These are phyloP conservation scores for Colius striatus DNA, from an alignment of 2,113 vertebrate species.

Conservation along the genomic window DNA sequence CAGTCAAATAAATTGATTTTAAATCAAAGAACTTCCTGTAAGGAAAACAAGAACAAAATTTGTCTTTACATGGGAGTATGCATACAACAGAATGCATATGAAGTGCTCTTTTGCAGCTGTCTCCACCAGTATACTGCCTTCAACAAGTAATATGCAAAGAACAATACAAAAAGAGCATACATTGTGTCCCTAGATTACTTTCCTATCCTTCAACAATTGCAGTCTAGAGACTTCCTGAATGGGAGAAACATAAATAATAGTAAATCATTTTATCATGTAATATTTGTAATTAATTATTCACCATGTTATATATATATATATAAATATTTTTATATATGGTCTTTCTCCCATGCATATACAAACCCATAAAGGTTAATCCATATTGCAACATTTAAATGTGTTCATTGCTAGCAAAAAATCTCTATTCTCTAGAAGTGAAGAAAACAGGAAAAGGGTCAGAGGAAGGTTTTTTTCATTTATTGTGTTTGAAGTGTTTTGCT, in stretches of 20 bases:
- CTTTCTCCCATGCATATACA: neutral
- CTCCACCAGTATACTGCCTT: neutral
- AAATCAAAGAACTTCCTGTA: neutral
- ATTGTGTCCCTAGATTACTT: neutral
- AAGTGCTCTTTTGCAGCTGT: neutral
- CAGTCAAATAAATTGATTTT: neutral
- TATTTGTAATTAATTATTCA: slow-evolving; percentile 17
- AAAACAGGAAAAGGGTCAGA: neutral
- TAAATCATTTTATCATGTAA: neutral
- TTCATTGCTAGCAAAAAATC: neutral
- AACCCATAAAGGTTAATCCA: neutral
- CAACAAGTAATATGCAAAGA: neutral
- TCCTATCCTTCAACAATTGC: neutral
- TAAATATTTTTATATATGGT: neutral
- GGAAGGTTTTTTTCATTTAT: neutral
- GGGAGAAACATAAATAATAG: neutral
- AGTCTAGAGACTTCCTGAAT: neutral
- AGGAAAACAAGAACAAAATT: neutral
- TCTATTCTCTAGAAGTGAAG: neutral
- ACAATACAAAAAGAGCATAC: neutral
- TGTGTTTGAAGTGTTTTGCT: neutral
- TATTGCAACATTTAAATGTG: neutral
- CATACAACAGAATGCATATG: neutral
- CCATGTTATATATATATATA: neutral
- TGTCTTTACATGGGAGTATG: neutral